Percentiles rank a stretch among this genome's conserved stretches.
Evolutionary conservation across 2,113 vertebrate genomes (phyloP).

Genomic region (Athene noctua): DNA sequence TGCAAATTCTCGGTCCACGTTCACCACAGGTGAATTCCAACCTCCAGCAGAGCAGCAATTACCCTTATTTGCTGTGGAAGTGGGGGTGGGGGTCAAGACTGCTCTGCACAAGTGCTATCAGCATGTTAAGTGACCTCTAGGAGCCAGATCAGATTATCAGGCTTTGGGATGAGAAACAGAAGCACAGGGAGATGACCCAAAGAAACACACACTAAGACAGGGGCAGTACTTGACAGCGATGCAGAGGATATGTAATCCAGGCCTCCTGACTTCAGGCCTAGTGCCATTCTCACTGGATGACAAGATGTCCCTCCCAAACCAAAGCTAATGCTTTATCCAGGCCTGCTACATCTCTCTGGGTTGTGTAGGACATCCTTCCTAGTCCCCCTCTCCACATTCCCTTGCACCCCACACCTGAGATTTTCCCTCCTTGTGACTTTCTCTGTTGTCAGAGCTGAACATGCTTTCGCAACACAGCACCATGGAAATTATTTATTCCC

Average conservation of each 20-base stretch:
- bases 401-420: neutral
- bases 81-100: neutral
- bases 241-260: neutral
- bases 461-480: neutral
- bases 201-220: neutral
- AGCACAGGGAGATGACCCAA: neutral
- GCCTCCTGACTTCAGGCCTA: neutral
- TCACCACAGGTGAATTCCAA: neutral
- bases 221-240: neutral
- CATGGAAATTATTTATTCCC: neutral
- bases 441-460: neutral
- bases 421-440: neutral
- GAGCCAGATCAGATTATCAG: neutral
- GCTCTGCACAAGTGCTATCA: neutral
- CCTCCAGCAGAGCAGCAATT: neutral
- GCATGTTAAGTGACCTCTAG: neutral
- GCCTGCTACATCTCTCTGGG: neutral
- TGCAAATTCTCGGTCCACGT: neutral
- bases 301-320: neutral
- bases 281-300: neutral
- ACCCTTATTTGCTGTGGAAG: neutral
- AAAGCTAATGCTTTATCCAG: neutral
- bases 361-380: neutral
- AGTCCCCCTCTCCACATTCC: rapidly evolving
- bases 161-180: neutral